Base-by-base conservation (phyloP, 1,140 invertebrate genomes). In the Drosophila guanche region DNA sequence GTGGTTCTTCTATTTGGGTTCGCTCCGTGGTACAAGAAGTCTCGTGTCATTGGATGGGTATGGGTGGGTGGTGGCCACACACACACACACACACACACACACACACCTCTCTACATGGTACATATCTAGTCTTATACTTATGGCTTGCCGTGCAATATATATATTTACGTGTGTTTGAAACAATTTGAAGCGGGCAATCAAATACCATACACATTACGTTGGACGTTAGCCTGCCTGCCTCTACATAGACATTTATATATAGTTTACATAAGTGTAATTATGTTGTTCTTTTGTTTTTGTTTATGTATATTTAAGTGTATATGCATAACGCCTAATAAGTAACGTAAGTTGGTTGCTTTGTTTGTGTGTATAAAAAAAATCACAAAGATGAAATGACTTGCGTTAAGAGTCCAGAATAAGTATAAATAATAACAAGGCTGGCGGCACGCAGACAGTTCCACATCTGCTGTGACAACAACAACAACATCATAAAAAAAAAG, bases 311-410 rank as follows among this genome's bases (percentile, higher is more conserved):
- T 43, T 43, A 27, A 23, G 33, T 54, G 53, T 66, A 55, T 47
- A 8, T 33, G 10, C 63, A 63, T 57, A 55, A 58, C 56, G 29
- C 10, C 33, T 37, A 37, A 4, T 59, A 66, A 22, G 54, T 72
- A 73, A 55, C 40, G 23, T 43, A 22, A 10, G 5, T 27, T 27
- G 25, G 3, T 12, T 37, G 8, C 2, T 12, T 37, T 43, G 47
- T 58, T 54, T 51, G 61, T 66, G 47, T 59, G 41, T 61, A 46
- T 68, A 68, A 43, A 66, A 68, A 74, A 45, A 83, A 84, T 83
- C 79, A 84, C 79, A 83, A 84, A 75, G 58, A 78, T 70, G 66
- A 83, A 83, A 83, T 83, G 75, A 83, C 75, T 75, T 84, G 65
- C 29, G 79, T 84, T 75, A 57, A 76, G 47, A 80, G 53, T 67